These are phyloP conservation scores for Monochamus saltuarius DNA, from an alignment of 1,140 invertebrate species.

Conservation along the genomic window DNA sequence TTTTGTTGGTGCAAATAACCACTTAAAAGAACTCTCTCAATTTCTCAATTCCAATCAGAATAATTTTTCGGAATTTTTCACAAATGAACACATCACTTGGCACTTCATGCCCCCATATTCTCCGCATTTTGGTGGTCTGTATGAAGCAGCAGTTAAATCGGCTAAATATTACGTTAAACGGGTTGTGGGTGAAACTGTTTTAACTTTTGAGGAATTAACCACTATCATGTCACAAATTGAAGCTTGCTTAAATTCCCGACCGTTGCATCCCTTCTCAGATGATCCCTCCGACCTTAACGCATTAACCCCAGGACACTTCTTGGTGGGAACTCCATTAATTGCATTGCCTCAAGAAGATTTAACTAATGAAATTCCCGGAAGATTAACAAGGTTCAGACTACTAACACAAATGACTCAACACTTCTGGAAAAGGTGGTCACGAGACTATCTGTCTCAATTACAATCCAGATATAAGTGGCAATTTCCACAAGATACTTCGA, in stretches of 20 bases:
- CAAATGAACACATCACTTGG: slow-evolving; percentile 31
- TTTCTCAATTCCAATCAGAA: slow-evolving; percentile 1
- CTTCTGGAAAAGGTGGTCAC: slow-evolving; percentile 27
- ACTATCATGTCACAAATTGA: slow-evolving; percentile 28
- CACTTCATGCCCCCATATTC: slow-evolving; percentile 40
- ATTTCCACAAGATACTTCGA: not conserved
- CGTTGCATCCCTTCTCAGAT: slow-evolving; percentile 14
- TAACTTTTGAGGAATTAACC: slow-evolving; percentile 29
- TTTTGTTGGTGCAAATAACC: slow-evolving; percentile 42
- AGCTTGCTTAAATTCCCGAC: slow-evolving; percentile 26
- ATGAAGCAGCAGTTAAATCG: slow-evolving; percentile 18
- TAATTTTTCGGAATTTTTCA: slow-evolving; percentile 9
- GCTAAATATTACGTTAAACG: slow-evolving; percentile 26
- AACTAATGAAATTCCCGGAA: not conserved
- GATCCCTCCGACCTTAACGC: slow-evolving; percentile 22
- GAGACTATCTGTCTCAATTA: slow-evolving; percentile 29
- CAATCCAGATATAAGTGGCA: slow-evolving; percentile 22
- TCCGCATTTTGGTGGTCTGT: slow-evolving; percentile 30
- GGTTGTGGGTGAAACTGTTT: slow-evolving; percentile 5
- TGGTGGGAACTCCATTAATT: slow-evolving; percentile 36
- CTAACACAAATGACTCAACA: slow-evolving; percentile 10
- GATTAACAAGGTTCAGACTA: too few species aligned
- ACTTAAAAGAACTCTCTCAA: slow-evolving; percentile 12
- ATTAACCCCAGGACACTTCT: slow-evolving; percentile 38
- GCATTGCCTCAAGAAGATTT: slow-evolving; percentile 13